phyloP scores from a whole-genome alignment of 2,797 vertebrate species.

The Rhabdomys pumilio region DNA sequence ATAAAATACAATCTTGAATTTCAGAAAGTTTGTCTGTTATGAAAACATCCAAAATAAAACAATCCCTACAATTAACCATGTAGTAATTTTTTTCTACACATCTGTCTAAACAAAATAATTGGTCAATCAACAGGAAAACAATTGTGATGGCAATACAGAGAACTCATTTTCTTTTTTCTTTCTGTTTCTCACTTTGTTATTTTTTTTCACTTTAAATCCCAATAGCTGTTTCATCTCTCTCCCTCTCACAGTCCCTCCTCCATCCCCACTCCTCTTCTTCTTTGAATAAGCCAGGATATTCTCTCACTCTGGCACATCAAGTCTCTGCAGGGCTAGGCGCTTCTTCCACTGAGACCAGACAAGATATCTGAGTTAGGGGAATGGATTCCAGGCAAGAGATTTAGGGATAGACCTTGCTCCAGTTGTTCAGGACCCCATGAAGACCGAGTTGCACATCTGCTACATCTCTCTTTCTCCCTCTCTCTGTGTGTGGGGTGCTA shows the following conservation, averaged over 20 bases:
- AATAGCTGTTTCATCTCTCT: neutral
- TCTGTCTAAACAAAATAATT: neutral
- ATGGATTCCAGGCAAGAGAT: neutral
- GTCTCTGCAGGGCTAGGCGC: neutral
- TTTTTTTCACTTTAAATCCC: neutral
- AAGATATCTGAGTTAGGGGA: neutral
- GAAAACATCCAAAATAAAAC: constrained; percentile 47
- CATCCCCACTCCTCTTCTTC: neutral
- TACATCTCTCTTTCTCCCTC: neutral
- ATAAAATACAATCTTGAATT: constrained; percentile 26
- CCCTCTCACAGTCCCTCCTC: neutral
- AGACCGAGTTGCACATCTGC: neutral
- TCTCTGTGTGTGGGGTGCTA: neutral
- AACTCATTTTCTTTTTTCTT: neutral
- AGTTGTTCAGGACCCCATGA: neutral
- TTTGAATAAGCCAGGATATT: neutral
- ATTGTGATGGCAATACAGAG: neutral
- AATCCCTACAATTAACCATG: neutral
- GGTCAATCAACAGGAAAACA: neutral
- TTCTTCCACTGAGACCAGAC: neutral
- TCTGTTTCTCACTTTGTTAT: neutral
- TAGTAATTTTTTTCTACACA: neutral
- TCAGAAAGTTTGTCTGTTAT: neutral
- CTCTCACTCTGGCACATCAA: neutral
- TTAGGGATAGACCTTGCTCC: neutral